A percentile compares a stretch with the other conserved stretches of the same genome.
Conservation (phyloP, 1,140 invertebrate species). For the Meloidogyne hapla region DNA sequence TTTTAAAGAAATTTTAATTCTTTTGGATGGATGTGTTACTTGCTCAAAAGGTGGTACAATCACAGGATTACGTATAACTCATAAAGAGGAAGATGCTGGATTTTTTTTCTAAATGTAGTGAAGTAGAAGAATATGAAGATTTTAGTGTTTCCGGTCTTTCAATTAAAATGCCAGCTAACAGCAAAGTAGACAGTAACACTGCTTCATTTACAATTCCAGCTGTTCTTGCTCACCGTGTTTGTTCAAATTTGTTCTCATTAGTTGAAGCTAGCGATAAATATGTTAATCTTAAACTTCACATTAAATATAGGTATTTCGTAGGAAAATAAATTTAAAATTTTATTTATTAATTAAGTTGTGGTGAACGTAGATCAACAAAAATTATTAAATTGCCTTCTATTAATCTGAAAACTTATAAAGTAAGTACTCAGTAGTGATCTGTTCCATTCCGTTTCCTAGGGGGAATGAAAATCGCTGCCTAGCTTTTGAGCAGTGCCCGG, state of each 20-base stretch:
- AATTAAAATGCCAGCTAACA: neutral
- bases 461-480: no score
- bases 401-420: neutral
- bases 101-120: neutral
- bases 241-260: neutral
- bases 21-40: neutral
- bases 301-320: neutral
- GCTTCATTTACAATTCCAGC: neutral
- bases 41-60: neutral
- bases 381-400: neutral
- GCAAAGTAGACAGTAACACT: neutral
- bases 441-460: no score
- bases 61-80: neutral
- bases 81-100: neutral
- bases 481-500: no score
- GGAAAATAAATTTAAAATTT: no score
- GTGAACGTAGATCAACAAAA: neutral
- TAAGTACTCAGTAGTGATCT: no score
- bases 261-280: neutral
- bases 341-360: neutral
- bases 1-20: neutral
- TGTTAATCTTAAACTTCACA: neutral
- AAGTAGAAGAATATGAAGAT: neutral
- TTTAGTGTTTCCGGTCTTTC: neutral
- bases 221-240: neutral